A percentile compares a stretch with the other conserved stretches of the same genome.
phyloP scores from a whole-genome alignment of 2,113 vertebrate species.

The Aplodontia rufa region DNA sequence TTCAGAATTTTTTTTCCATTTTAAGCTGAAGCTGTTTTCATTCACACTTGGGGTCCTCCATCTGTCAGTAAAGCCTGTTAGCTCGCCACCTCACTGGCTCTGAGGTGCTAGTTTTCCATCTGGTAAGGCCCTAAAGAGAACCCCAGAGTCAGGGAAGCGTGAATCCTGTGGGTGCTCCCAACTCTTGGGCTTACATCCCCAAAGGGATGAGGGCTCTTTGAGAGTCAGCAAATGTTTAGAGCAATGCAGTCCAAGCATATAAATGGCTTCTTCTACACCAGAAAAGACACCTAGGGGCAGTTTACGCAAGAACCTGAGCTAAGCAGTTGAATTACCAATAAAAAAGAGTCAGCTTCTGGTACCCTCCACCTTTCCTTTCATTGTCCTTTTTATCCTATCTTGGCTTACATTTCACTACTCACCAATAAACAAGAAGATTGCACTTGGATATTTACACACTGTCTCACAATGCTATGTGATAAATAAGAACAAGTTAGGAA shows the following conservation, averaged over 20 bases:
- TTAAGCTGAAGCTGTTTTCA: slow-evolving; percentile 67
- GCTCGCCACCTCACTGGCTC: slow-evolving; percentile 62
- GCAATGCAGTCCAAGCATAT: neutral
- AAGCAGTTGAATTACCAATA: neutral
- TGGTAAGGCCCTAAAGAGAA: slow-evolving; percentile 68
- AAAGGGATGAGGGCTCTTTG: slow-evolving; percentile 16
- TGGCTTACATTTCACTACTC: neutral
- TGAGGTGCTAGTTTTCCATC: slow-evolving; percentile 73
- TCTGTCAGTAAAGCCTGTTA: slow-evolving; percentile 72
- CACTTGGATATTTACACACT: neutral
- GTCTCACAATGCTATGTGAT: neutral
- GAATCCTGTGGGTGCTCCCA: slow-evolving; percentile 61
- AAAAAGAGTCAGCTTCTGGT: neutral
- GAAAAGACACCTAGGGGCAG: neutral
- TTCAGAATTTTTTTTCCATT: slow-evolving; percentile 50
- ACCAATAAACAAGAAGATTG: neutral
- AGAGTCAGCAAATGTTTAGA: neutral
- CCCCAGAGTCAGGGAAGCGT: slow-evolving; percentile 46
- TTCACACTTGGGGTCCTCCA: slow-evolving; percentile 73
- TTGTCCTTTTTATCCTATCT: neutral
- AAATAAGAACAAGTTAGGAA: slow-evolving; percentile 10
- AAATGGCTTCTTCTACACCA: neutral
- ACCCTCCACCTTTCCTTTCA: neutral
- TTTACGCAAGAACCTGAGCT: neutral
- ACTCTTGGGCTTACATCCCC: slow-evolving; percentile 39